Conservation (phyloP, 2,797 vertebrate species). For the Gymnopithys bicolor region DNA sequence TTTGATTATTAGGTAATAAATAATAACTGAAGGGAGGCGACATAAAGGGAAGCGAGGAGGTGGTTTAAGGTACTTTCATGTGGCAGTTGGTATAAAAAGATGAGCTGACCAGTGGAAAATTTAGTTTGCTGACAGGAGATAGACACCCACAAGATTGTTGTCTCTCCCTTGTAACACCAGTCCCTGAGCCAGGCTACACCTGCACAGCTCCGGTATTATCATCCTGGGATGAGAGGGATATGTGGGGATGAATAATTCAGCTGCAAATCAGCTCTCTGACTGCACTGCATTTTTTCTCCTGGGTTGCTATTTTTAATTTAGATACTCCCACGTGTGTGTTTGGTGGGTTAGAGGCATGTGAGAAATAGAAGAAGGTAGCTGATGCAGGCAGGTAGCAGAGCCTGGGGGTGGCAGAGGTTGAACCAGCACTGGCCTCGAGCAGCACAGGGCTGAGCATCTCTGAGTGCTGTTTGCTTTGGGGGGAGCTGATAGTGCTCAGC, state of each 20-base stretch:
- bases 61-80: neutral
- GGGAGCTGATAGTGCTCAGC: neutral
- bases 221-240: neutral
- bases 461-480: neutral
- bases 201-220: neutral
- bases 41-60: accelerated
- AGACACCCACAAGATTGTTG: neutral
- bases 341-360: conserved; percentile 20
- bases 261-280: neutral
- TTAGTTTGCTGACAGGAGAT: neutral
- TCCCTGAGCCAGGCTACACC: neutral
- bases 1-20: neutral
- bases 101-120: neutral
- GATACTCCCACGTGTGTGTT: conserved; percentile 46
- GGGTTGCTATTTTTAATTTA: conserved; percentile 54
- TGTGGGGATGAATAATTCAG: conserved; percentile 50
- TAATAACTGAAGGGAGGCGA: accelerated
- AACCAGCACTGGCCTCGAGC: neutral
- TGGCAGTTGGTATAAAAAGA: neutral
- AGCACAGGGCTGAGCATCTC: neutral
- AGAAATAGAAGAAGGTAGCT: conserved; percentile 29
- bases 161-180: neutral
- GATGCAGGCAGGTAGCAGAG: conserved; percentile 39
- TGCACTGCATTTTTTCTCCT: neutral
- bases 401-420: neutral